phyloP scores from a whole-genome alignment of 2,888 invertebrate species.

The Microctonus brassicae region DNA sequence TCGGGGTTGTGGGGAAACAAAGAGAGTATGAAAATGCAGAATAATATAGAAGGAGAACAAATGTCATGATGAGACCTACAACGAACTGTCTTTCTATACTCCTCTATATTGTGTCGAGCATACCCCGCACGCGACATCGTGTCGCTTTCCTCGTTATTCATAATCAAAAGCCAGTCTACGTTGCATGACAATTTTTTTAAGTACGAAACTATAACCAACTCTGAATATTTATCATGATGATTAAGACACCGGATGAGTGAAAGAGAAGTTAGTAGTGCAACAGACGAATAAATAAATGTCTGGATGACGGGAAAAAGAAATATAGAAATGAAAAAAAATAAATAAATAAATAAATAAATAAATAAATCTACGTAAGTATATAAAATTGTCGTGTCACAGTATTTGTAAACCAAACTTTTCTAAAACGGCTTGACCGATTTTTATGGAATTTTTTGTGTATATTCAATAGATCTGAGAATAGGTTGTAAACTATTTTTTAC shows the following conservation, averaged over 20 bases:
- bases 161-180: constrained; percentile 42
- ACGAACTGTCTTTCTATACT: constrained; percentile 10
- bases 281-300: constrained; percentile 7
- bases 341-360: no score
- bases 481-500: no score
- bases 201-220: constrained; percentile 12
- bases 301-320: background rate
- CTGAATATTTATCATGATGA: constrained; percentile 22
- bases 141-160: constrained; percentile 39
- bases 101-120: background rate
- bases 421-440: no score
- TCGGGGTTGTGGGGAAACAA: background rate
- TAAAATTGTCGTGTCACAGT: no score
- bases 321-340: no score
- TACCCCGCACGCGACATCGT: constrained; percentile 1
- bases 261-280: background rate
- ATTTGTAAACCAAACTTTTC: no score
- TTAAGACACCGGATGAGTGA: background rate
- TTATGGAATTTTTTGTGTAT: no score
- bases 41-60: background rate
- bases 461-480: no score
- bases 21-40: background rate
- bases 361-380: no score
- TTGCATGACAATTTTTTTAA: constrained; percentile 29
- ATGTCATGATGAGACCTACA: background rate